Evolutionary conservation across 2,113 vertebrate species (phyloP).

Genomic region (Daboia siamensis): DNA sequence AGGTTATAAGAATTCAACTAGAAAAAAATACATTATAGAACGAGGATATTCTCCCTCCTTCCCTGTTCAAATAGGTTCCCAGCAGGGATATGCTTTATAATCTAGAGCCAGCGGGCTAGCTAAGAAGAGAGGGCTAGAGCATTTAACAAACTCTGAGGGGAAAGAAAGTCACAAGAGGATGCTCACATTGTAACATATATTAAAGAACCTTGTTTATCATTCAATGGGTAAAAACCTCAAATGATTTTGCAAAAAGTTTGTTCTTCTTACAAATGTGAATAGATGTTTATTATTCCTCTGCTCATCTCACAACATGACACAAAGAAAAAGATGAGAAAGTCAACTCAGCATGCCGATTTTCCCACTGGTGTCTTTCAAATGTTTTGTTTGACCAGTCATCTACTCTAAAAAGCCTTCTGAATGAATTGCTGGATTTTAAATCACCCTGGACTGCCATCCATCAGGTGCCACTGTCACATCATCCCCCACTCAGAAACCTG

Average conservation of each 20-base stretch:
- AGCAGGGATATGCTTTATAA: neutral
- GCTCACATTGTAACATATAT: neutral
- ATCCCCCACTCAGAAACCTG: constrained; percentile 12
- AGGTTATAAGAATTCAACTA: neutral
- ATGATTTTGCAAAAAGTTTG: constrained; percentile 14
- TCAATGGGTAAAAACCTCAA: neutral
- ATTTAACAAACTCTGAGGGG: constrained; percentile 1
- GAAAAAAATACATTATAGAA: neutral
- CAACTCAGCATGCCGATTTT: neutral
- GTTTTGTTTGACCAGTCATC: constrained; percentile 11
- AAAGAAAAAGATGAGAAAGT: neutral
- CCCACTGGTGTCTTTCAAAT: constrained; percentile 14
- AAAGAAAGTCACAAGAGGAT: neutral
- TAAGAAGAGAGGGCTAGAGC: neutral
- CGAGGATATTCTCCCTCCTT: neutral
- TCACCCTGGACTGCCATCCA: constrained; percentile 18
- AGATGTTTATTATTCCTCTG: neutral
- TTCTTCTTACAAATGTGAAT: neutral
- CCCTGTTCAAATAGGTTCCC: neutral
- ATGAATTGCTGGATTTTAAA: constrained; percentile 26
- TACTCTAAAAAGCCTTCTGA: constrained; percentile 11
- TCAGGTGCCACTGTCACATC: constrained; percentile 15
- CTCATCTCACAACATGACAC: neutral
- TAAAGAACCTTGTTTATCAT: constrained; percentile 17
- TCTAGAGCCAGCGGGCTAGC: neutral